Evolutionary conservation across 2,113 vertebrate species (phyloP).

Genomic region (Cepphus grylle): DNA sequence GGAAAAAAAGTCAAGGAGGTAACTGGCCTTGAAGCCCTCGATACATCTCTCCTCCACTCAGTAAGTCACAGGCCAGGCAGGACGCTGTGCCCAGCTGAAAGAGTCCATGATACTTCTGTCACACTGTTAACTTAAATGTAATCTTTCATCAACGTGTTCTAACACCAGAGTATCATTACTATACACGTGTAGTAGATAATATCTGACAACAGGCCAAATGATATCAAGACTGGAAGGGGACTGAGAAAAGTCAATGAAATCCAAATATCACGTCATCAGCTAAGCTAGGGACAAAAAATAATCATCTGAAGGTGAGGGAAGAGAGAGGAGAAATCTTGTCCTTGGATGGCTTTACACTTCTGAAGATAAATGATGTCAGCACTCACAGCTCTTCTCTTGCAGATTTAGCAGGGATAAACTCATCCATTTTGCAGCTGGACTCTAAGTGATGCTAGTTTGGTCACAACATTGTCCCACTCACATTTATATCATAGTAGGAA

Average conservation of each 20-base stretch:
- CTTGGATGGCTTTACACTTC: not conserved
- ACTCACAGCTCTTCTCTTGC: not conserved
- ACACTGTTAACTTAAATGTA: not conserved
- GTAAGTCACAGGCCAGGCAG: not conserved
- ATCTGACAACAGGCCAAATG: not conserved
- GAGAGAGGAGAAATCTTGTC: not conserved
- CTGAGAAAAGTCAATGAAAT: not conserved
- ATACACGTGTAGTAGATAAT: not conserved
- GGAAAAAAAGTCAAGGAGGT: not conserved
- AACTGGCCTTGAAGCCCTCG: not conserved
- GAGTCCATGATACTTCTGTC: not conserved
- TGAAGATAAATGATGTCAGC: not conserved
- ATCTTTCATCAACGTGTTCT: not conserved
- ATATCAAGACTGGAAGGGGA: not conserved
- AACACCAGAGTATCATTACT: not conserved
- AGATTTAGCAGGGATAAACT: not conserved
- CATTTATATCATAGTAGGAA: not conserved
- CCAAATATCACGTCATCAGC: not conserved
- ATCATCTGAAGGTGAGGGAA: not conserved
- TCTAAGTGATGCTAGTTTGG: not conserved
- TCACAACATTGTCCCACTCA: not conserved
- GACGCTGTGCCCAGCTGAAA: not conserved
- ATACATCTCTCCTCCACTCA: not conserved
- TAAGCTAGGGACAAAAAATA: not conserved
- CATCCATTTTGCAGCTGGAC: not conserved